These are phyloP conservation scores for Carposina sasakii DNA, from an alignment of 1,140 invertebrate genomes.

Conservation along the genomic window DNA sequence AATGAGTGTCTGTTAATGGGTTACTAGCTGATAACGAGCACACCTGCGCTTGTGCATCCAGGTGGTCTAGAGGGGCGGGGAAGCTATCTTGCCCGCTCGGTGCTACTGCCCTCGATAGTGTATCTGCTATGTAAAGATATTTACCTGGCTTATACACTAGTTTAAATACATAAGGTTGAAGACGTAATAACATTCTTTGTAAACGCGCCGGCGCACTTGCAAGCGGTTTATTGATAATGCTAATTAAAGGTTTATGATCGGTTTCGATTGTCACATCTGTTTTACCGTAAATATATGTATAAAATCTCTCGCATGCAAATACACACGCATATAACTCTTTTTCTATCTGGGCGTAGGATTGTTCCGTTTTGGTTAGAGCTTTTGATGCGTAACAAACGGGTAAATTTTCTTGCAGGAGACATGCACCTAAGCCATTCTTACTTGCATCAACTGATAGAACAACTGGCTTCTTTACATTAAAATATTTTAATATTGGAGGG, in stretches of 20 bases:
- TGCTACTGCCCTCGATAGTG: slow-evolving; percentile 1
- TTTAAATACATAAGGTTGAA: slow-evolving; percentile 11
- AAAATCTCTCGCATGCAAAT: slow-evolving; percentile 13
- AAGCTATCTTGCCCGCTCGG: no score
- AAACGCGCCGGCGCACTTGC: slow-evolving; percentile 10
- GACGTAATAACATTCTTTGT: slow-evolving; percentile 12
- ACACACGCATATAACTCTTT: slow-evolving; percentile 3
- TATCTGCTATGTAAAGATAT: slow-evolving; percentile 13
- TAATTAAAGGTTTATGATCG: slow-evolving; percentile 14
- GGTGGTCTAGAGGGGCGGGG: neutral
- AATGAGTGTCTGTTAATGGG: slow-evolving; percentile 1
- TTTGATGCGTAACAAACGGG: slow-evolving; percentile 1
- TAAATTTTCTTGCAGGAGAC: slow-evolving; percentile 2
- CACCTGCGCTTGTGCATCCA: slow-evolving; percentile 1
- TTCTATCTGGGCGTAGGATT: neutral
- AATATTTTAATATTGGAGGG: neutral
- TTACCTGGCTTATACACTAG: slow-evolving; percentile 15
- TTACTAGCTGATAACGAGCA: neutral
- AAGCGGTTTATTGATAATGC: slow-evolving; percentile 15
- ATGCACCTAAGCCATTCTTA: neutral
- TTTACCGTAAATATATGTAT: slow-evolving; percentile 20
- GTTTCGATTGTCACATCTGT: slow-evolving; percentile 9
- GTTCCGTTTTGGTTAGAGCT: slow-evolving; percentile 1
- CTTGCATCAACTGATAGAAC: neutral
- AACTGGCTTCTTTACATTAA: neutral